A percentile compares a stretch with the other conserved stretches of the same genome.
Evolutionary conservation across 2,888 invertebrate genomes (phyloP).

Genomic region (Zygothrica quintamaculata): DNA sequence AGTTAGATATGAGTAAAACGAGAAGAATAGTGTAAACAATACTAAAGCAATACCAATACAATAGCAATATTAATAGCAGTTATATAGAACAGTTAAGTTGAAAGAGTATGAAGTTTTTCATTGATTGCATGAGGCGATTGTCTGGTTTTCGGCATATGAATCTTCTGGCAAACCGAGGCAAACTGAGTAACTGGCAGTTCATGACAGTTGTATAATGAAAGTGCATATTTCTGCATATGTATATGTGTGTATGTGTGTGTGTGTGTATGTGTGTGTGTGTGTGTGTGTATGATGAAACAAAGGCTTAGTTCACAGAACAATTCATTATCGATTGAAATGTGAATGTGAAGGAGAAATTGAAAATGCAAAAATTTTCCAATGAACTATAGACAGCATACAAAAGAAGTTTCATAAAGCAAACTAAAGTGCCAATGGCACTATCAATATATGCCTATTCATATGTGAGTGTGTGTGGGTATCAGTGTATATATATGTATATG

Average conservation of each 20-base stretch:
- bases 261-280: too few relatives aligned
- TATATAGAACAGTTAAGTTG: constrained; percentile 4
- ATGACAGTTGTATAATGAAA: too few relatives aligned
- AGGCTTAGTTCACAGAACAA: constrained; percentile 26
- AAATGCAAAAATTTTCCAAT: constrained; percentile 38
- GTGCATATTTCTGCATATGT: too few relatives aligned
- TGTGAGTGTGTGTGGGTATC: constrained; percentile 14
- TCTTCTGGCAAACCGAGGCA: constrained; percentile 35
- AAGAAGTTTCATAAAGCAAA: constrained; percentile 22
- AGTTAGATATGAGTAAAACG: constrained; percentile 24
- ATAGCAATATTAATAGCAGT: neutral
- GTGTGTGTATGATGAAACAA: constrained; percentile 14
- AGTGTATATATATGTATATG: neutral
- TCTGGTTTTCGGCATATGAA: constrained; percentile 41
- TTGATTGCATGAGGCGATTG: constrained; percentile 38
- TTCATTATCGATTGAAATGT: constrained; percentile 66
- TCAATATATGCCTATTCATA: too few relatives aligned
- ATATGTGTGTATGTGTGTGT: too few relatives aligned
- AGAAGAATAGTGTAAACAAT: constrained; percentile 18
- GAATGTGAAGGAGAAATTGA: constrained; percentile 38
- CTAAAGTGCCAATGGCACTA: constrained; percentile 6
- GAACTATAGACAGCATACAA: constrained; percentile 15
- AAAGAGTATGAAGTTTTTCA: constrained; percentile 26
- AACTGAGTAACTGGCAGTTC: constrained; percentile 63
- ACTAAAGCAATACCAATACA: neutral